Conservation (phyloP, 1,140 invertebrate species). For the Cyrtorhinus lividipennis region DNA sequence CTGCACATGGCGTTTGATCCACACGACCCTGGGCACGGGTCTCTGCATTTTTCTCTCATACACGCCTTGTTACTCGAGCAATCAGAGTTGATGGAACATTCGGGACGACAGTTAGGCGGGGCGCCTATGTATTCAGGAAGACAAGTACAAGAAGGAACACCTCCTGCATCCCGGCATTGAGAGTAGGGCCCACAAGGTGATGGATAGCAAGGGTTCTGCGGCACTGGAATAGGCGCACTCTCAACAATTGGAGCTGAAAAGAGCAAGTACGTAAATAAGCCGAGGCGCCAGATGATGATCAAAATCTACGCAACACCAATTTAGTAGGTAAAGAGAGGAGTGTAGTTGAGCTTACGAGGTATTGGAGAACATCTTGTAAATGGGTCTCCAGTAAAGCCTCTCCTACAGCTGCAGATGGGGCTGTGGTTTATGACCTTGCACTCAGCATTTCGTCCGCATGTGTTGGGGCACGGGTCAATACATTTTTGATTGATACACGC, state of each 20-base stretch:
- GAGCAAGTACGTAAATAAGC: conserved; percentile 18
- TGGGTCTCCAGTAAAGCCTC: conserved; percentile 39
- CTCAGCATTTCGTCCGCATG: conserved; percentile 37
- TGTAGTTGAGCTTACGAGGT: conserved; percentile 7
- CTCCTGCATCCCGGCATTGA: conserved; percentile 44
- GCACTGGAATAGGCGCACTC: conserved; percentile 18
- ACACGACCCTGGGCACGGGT: conserved; percentile 54
- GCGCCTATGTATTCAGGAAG: conserved; percentile 45
- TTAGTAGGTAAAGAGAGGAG: neutral
- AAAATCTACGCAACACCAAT: conserved; percentile 34
- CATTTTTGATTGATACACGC: conserved; percentile 38
- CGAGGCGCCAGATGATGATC: neutral
- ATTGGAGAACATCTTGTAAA: conserved; percentile 29
- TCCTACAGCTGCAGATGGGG: conserved; percentile 35
- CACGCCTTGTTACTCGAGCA: conserved; percentile 50
- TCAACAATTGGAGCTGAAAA: conserved; percentile 24
- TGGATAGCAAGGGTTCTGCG: conserved; percentile 47
- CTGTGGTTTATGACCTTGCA: conserved; percentile 42
- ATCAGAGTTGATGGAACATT: conserved; percentile 54
- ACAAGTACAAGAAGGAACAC: conserved; percentile 49
- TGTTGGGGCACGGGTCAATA: conserved; percentile 36
- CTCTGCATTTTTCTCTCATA: conserved; percentile 49
- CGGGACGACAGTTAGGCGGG: conserved; percentile 54
- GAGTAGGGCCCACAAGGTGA: conserved; percentile 55
- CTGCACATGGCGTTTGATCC: conserved; percentile 45